Evolutionary conservation across 2,113 vertebrate species (phyloP), one percentile per base, ranked within the genome.

Genomic region (Agelaius phoeniceus): DNA sequence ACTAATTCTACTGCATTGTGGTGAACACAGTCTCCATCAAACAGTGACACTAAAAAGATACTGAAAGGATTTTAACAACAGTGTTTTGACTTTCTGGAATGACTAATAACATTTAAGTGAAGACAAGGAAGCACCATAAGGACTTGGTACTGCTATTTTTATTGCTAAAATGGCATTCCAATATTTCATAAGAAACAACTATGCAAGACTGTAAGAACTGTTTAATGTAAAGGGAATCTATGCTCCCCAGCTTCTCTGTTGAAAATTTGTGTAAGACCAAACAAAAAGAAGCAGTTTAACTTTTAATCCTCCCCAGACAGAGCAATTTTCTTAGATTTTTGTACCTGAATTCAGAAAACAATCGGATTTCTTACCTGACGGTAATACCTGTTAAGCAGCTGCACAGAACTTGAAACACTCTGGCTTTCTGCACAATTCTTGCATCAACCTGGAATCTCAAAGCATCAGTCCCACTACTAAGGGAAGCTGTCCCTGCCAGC

Each of bases 61-160:
- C 33, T 46, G 51, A 84, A 81, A 91, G 24, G 43, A 91, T 94
- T 87, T 84, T 84, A 94, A 52, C 54, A 86, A 63, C 9, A 48
- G 48, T 85, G 71, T 76, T 96, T 96, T 88, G 71, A 84, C 57
- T 82, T 81, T 75, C 13, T 75, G 41, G 46, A 91, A 87, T 74
- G 19, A 93, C 19, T 87, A 88, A 86, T 49, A 90, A 67, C 41
- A 65, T 87, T 84, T 63, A 81, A 80, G 46, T 73, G 72, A 83
- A 80, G 67, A 69, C 16, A 68, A 78, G 37, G 31, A 90, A 58
- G 69, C 59, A 69, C 44, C 62, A 52, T 48, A 68, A 93, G 37
- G 71, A 31, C 33, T 65, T 51, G 7, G 59, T 81, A 43, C 22
- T 89, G 55, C 71, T 92, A 63, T 65, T 92, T 94, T 89, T 89